These are phyloP conservation scores for Sorex maritimensis DNA, from an alignment of 2,797 vertebrate species.

Conservation along the genomic window DNA sequence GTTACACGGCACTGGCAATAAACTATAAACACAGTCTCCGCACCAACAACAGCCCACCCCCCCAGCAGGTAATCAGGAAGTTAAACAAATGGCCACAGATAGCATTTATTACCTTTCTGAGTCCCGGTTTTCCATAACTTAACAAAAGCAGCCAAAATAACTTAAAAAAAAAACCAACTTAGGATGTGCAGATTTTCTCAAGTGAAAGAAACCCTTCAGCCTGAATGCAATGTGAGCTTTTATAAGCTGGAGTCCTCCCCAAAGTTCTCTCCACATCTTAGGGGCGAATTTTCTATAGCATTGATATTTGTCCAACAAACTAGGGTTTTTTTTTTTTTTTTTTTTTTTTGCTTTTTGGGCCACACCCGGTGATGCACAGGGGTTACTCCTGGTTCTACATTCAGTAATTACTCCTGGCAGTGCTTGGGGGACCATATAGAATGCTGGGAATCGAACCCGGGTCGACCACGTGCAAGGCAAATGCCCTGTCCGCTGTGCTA, in stretches of 20 bases:
- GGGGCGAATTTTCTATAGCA: slow-evolving; percentile 20
- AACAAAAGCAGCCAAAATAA: background rate
- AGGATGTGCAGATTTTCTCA: too few relatives aligned
- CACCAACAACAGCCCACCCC: background rate
- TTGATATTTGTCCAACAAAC: background rate
- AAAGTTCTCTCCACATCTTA: slow-evolving; percentile 49
- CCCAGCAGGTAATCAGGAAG: background rate
- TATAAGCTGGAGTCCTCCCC: background rate
- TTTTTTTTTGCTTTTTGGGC: too few relatives aligned
- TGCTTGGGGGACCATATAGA: too few relatives aligned
- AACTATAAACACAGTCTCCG: slow-evolving; percentile 44
- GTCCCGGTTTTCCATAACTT: background rate
- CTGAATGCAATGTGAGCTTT: slow-evolving; percentile 60
- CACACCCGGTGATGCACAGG: too few relatives aligned
- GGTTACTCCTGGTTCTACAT: too few relatives aligned
- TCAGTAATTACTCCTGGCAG: too few relatives aligned
- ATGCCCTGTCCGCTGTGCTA: too few relatives aligned
- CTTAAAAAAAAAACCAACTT: background rate
- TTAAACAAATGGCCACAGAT: background rate
- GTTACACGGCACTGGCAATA: slow-evolving; percentile 51
- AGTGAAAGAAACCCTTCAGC: background rate
- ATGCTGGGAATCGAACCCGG: too few relatives aligned
- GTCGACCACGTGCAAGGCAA: too few relatives aligned
- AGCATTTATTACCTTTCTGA: background rate
- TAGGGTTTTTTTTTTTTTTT: too few relatives aligned